Conservation (phyloP, 1,140 invertebrate species). For the Maconellicoccus hirsutus region DNA sequence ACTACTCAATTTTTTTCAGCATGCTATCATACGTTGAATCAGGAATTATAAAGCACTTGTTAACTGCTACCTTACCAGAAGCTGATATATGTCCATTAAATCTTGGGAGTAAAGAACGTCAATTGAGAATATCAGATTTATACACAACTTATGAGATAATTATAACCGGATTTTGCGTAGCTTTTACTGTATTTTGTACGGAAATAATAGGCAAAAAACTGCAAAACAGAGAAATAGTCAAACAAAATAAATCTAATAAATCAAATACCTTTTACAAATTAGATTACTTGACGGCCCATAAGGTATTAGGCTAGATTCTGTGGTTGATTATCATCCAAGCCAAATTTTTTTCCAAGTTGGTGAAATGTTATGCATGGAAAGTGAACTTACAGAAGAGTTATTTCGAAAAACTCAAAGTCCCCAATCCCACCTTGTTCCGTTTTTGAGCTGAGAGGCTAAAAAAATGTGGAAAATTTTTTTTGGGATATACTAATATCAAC, state of each 20-base stretch:
- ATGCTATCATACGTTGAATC: conserved; percentile 52
- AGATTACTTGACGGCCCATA: neutral
- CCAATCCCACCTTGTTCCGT: no score
- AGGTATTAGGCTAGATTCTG: no score
- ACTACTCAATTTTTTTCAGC: conserved; percentile 42
- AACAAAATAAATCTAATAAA: neutral
- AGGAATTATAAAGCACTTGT: conserved; percentile 55
- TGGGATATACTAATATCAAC: no score
- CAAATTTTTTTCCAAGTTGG: no score
- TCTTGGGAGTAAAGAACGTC: conserved; percentile 62
- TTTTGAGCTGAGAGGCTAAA: no score
- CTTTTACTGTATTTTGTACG: conserved; percentile 29
- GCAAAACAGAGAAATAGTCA: neutral
- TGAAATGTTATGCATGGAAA: no score
- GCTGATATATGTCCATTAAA: conserved; percentile 65
- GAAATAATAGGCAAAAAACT: neutral
- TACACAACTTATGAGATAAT: conserved; percentile 56
- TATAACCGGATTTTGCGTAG: conserved; percentile 46
- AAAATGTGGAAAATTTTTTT: no score
- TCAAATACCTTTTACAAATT: neutral
- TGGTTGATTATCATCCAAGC: no score
- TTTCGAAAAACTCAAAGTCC: no score
- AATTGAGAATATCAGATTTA: conserved; percentile 53
- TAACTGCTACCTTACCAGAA: conserved; percentile 47
- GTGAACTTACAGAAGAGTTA: no score